phyloP scores from a whole-genome alignment of 2,113 vertebrate species.

The Ploceus nigricollis region DNA sequence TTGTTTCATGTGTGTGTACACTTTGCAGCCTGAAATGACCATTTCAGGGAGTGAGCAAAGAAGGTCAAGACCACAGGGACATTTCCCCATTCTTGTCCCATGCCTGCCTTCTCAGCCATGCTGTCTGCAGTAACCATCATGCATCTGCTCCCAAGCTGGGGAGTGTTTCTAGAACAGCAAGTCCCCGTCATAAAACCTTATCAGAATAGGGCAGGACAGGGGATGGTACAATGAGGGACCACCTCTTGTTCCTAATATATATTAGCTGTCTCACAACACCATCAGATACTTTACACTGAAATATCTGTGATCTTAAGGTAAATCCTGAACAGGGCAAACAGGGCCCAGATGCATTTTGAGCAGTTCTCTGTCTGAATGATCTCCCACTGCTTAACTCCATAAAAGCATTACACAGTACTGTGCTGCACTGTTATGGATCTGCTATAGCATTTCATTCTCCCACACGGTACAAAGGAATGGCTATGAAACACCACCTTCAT shows the following conservation, averaged over 20 bases:
- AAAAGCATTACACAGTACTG: neutral
- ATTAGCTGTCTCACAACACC: neutral
- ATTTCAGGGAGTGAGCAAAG: neutral
- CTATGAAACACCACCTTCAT: neutral
- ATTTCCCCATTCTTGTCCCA: neutral
- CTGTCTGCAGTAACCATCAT: neutral
- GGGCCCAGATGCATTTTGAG: neutral
- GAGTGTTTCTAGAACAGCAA: neutral
- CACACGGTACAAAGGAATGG: neutral
- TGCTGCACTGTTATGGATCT: neutral
- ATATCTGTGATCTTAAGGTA: neutral
- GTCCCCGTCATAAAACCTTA: neutral
- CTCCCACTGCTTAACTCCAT: neutral
- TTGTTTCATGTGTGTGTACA: neutral
- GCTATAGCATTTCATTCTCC: neutral
- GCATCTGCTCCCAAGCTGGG: neutral
- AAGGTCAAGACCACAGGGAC: neutral
- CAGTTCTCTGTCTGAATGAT: neutral
- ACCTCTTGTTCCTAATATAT: neutral
- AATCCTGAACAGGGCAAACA: neutral
- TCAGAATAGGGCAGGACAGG: neutral
- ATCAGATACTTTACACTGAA: neutral
- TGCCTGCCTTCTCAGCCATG: neutral
- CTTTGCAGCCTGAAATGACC: neutral
- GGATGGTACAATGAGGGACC: neutral